A percentile compares a stretch with the other conserved stretches of the same genome.
Evolutionary conservation across 1,140 invertebrate species (phyloP).

Genomic region (Drosophila subobscura): DNA sequence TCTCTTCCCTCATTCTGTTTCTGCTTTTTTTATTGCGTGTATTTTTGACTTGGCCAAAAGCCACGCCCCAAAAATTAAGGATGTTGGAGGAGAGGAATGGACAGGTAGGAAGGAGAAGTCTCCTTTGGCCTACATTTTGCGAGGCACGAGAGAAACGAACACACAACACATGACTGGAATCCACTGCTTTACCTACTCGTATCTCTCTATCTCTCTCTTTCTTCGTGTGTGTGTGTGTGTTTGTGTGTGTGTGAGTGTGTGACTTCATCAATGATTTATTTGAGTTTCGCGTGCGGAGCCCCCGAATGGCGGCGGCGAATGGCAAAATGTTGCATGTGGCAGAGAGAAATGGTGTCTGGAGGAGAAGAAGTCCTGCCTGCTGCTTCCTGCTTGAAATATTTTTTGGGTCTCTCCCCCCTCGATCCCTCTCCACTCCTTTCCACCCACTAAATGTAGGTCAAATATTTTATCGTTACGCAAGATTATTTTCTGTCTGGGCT

Average conservation of each 20-base stretch:
- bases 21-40: too few relatives aligned
- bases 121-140: constrained; percentile 46
- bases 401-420: constrained; percentile 42
- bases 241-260: constrained; percentile 7
- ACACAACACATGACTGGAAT: constrained; percentile 33
- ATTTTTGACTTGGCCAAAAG: too few relatives aligned
- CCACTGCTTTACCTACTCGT: constrained; percentile 16
- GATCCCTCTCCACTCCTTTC: constrained; percentile 6
- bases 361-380: constrained; percentile 43
- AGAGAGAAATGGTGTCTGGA: constrained; percentile 20
- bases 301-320: background rate
- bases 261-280: constrained; percentile 78
- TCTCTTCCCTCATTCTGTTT: background rate
- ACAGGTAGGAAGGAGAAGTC: constrained; percentile 34
- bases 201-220: constrained; percentile 1
- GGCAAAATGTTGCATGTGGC: constrained; percentile 33
- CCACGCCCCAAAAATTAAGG: too few relatives aligned
- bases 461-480: constrained; percentile 68
- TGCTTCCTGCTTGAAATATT: constrained; percentile 74
- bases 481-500: constrained; percentile 29
- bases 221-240: background rate
- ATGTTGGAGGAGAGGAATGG: too few relatives aligned
- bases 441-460: constrained; percentile 67
- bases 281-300: constrained; percentile 68
- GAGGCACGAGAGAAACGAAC: constrained; percentile 18